Evolutionary conservation across 1,140 invertebrate species (phyloP), one percentile per base, ranked within the genome.

Genomic region (Leptinotarsa undecemlineata): DNA sequence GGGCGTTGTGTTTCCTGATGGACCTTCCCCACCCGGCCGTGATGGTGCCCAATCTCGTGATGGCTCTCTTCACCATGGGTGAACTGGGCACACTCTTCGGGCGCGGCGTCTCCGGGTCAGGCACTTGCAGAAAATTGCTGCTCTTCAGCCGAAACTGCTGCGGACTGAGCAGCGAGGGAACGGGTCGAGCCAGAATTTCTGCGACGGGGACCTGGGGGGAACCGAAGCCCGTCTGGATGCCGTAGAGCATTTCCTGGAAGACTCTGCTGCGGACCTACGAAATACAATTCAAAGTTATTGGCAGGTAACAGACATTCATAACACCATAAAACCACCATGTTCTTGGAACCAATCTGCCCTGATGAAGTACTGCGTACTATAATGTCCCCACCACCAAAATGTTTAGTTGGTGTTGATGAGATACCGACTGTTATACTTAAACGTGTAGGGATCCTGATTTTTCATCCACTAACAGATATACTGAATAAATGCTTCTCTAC

Each of bases 221-320:
- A n/a, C 95, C 95, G 83, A 96, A 96, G 23, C 95, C 95, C 0
- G 95, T 94, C 82, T 95, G 94, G 79, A 97, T 97, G 74, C 96
- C 96, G 84, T 97, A 97, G 20, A 98, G 86, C 95, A 98, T 97
- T 87, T 98, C 95, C 88, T 97, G 93, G 82, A 95, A 95, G 17
- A 92, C 91, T 78, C 94, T 91, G 88, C 94, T 95, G 17, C 76
- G 74, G 21, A 72, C 68, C 68, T 70, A 70, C 13, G 20, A 17
- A 57, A 19, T 48, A 68, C 5, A 20, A 0, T 61, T n/a, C 17
- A 1, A 61, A 20, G 20, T 61, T 61, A 61, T 3, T 6, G 60
- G 20, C 17, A n/a, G 6, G 1, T 61, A 8, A 42, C 0, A 42
- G 33, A 42, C 33, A 11, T 42, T 42, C n/a, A n/a, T n/a, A n/a